Evolutionary conservation across 1,140 invertebrate genomes (phyloP), one percentile per base, ranked within the genome.

Genomic region (Polyergus mexicanus): DNA sequence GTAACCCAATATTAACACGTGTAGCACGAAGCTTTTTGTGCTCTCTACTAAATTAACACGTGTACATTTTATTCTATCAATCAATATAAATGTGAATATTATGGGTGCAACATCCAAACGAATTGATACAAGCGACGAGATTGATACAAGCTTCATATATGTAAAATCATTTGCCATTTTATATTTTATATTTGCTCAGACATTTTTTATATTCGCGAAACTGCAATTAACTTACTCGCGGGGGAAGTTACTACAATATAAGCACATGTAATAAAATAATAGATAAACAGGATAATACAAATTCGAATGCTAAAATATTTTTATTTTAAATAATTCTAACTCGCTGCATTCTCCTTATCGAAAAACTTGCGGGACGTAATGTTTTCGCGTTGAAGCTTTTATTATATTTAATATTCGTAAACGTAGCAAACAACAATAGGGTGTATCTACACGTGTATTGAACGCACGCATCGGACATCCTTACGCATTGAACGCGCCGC

Each of bases 401-500:
- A 10, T 22, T 41, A 13, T 19, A 25, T 75, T n/a, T 25, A 38
- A 11, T 41, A 56, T 41, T 41, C 35, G 38, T 11, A 19, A 76
- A 28, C 16, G 25, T 63, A 13, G 38, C 25, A 22, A 77, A 44
- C 58, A 6, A 35, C 25, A 77, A 44, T 22, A 6, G 56, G 19
- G 25, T 13, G 41, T 25, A 58, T 47, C 58, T 32, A 25, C 25
- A n/a, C 22, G 5, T 35, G 77, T 47, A 80, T 80, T 28, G 65
- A 69, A 38, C 77, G 65, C 32, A 58, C 47, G 65, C 77, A 54
- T 71, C 44, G 10, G 25, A 51, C 44, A 35, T 80, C 41, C 32
- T 41, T 32, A 54, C 63, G 76, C 51, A 47, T 77, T 63, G 65
- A 28, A 22, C 47, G 28, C 63, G 41, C 41, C 7, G 41, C 28